Base-by-base conservation (phyloP, 2,113 vertebrate genomes). In the Apodemus sylvaticus region DNA sequence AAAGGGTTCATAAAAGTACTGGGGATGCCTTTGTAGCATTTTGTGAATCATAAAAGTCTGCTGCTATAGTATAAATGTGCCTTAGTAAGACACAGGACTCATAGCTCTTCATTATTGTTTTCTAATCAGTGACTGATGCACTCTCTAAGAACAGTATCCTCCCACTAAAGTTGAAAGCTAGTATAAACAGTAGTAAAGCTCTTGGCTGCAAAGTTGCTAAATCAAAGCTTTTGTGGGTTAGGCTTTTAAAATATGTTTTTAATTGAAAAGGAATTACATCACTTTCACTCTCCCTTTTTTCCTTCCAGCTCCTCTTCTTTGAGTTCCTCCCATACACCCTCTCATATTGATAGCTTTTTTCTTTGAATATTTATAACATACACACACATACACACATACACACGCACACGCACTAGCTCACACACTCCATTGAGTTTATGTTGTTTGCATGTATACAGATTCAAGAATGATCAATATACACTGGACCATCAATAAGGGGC, bases 81-180 rank as follows among this genome's bases (percentile, higher is more conserved):
- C 31, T 94, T 73, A 94, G 26, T 93, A 93, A 95, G 45, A 90
- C 29, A 29, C 85, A 62, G 87, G 93, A 90, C 76, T 97, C 45
- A 53, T 95, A 89, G 93, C 68, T 97, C 51, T 96, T 98, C 73
- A 94, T 97, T 95, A 83, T 93, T 79, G 95, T 85, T 83, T 89
- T 68, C 22, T 88, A 94, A 94, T 90, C 55, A 94, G 74, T 92
- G 64, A 96, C 31, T 81, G 51, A 97, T 96, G 85, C 88, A 70
- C n/a, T 96, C 91, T 86, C 90, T 66, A 13, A 82, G 96, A 96
- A 90, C 26, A 92, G 79, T 91, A 86, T 70, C 85, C 85, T 96
- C 81, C 90, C 51, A 92, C 94, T 92, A 76, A 90, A 91, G 22
- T 76, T 53, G 64, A 94, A 31, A 39, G 87, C 53, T 45, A 64